Base-by-base conservation (phyloP, 2,888 invertebrate species). In the Hemithea aestivaria region DNA sequence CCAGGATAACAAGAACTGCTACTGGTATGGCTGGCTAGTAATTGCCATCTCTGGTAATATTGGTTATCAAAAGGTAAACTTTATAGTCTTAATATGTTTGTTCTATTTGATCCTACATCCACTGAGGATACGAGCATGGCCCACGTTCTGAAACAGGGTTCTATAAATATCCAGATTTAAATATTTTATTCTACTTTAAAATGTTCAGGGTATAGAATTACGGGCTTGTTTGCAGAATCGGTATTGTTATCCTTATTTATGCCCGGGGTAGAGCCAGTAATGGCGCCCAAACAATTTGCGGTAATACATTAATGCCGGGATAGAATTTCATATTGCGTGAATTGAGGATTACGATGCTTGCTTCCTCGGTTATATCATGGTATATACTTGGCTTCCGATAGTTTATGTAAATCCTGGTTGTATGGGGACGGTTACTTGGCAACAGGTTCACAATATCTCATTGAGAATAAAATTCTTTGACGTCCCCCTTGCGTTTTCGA, bases 1-100 rank as follows among this genome's bases (percentile, higher is more conserved):
- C 40, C 20, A 28, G 6, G 28, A 10, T 46, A 35, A 23, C 6
- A 21, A 35, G 25, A 28, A 24, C 38, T 30, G 30, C 10, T 6
- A 21, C 11, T n/a, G 1, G 7, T 26, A 3, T 7, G 24, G 6
- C 7, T 25, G 24, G 8, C n/a, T 27, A 21, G 20, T 8, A 10
- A 25, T 32, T 7, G 6, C 5, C 10, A 30, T 26, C 20, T 24
- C 24, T 29, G 16, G 23, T n/a, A 23, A 25, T 20, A 11, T 10
- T 25, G 28, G 28, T 25, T 20, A 10, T 2, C 16, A 20, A 28
- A 12, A 8, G 24, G 5, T 16, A 16, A 16, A 5, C 16, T 16
- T 5, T 16, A 16, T 16, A 16, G 16, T 16, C 16, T 16, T 4
- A 4, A 16, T 16, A 16, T 16, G 2, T 16, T 16, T 5, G 16